phyloP scores from a whole-genome alignment of 2,888 invertebrate species.

The Microchrysa polita region DNA sequence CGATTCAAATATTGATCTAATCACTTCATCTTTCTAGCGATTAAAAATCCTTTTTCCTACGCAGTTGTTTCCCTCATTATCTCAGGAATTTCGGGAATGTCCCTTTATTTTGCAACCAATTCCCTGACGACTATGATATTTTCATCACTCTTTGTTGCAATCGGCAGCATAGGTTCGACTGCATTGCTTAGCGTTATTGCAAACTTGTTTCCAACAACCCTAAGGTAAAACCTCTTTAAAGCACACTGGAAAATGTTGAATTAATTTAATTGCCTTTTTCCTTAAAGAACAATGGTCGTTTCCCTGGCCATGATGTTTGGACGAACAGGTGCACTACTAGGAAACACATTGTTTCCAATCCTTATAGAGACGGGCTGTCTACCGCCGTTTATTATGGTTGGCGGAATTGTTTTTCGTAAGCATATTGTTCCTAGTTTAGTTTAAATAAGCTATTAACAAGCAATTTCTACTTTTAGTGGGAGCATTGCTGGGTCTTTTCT shows the following conservation, averaged over 20 bases:
- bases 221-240: conserved; percentile 56
- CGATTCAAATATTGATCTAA: conserved; percentile 50
- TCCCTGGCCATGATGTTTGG: conserved; percentile 77
- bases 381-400: conserved; percentile 77
- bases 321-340: conserved; percentile 74
- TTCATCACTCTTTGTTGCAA: conserved; percentile 68
- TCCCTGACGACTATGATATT: conserved; percentile 67
- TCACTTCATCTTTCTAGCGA: conserved; percentile 12
- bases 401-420: conserved; percentile 70
- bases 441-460: background rate
- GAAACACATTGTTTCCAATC: conserved; percentile 76
- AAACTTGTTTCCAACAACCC: conserved; percentile 60
- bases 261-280: conserved; percentile 8
- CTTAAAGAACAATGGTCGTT: conserved; percentile 74
- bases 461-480: background rate
- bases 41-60: background rate
- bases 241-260: background rate
- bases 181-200: conserved; percentile 59
- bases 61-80: conserved; percentile 63
- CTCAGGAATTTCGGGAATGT: conserved; percentile 66
- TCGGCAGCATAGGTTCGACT: conserved; percentile 60
- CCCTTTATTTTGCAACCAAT: conserved; percentile 69
- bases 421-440: conserved; percentile 13
- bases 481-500: conserved; percentile 11
- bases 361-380: conserved; percentile 75